Conservation (phyloP, 2,797 vertebrate genomes). For the Enteromius radiatus region DNA sequence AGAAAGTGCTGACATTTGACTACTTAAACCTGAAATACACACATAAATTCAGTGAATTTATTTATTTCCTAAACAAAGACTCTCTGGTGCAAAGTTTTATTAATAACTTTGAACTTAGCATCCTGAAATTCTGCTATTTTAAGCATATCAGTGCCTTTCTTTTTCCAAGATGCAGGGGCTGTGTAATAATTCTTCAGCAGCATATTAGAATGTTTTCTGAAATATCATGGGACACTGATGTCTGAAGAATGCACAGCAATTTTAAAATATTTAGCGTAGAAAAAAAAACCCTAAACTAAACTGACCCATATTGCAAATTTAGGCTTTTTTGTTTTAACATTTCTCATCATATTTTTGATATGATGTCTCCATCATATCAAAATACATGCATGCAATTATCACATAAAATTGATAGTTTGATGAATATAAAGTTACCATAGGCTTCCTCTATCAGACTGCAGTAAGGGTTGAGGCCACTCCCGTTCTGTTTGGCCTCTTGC, state of each 20-base stretch:
- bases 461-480: slow-evolving; percentile 91
- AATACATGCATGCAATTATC: not conserved
- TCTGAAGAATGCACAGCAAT: not conserved
- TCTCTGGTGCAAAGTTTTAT: not conserved
- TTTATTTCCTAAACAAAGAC: too few relatives aligned
- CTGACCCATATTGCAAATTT: not conserved
- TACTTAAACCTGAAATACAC: too few relatives aligned
- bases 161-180: not conserved
- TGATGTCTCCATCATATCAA: not conserved
- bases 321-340: not conserved
- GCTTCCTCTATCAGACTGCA: slow-evolving; percentile 97
- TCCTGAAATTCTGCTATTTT: not conserved
- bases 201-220: not conserved
- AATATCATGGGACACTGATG: not conserved
- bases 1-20: too few relatives aligned
- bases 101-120: not conserved
- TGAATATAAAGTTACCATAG: slow-evolving; percentile 80
- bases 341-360: not conserved
- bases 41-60: too few relatives aligned
- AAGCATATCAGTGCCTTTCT: not conserved
- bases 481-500: slow-evolving; percentile 89
- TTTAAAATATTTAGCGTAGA: not conserved
- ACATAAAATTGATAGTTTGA: not conserved
- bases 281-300: not conserved
- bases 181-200: not conserved